Evolutionary conservation across 1,140 invertebrate genomes (phyloP), one percentile per base, ranked within the genome.

Genomic region (Thaumatotibia leucotreta): DNA sequence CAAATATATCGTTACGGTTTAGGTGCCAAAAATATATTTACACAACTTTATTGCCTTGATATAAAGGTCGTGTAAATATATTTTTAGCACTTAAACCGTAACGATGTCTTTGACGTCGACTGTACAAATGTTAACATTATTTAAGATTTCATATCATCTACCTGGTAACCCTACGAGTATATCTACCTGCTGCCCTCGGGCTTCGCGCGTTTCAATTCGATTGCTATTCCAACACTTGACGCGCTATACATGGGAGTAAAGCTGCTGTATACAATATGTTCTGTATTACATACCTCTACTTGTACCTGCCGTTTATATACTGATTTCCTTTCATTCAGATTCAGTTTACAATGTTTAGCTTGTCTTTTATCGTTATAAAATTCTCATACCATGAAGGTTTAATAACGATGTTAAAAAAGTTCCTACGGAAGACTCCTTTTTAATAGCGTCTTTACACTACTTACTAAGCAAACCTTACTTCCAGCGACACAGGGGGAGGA

Each of bases 201-300:
- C 76, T 77, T 76, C 67, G 70, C n/a, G n/a, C 76, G 76, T 80
- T 75, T 72, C 74, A 66, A 68, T 77, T 72, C 73, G 72, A 79
- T 77, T 80, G 72, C 76, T 68, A 61, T 65, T 67, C 74, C 73
- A 75, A 78, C 74, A 77, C 67, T 70, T 71, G 69, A 74, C 74
- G 64, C 66, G 73, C 65, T 72, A 74, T 75, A 82, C 35, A 79
- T 79, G 76, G 74, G 31, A 27, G 29, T 61, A 63, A 70, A 50
- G 35, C n/a, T 17, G 27, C 1, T 58, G 52, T 58, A 31, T 23
- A 31, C 17, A 17, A 58, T 14, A 58, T 14, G n/a, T 9, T 3
- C 24, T 58, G 23, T 27, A 27, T 27, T 27, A n/a, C n/a, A n/a
- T 45, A 20, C 39, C 17, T 49, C 63, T 64, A 67, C 50, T 63